phyloP scores from a whole-genome alignment of 1,140 invertebrate species.

The Proctacanthus coquilletti region DNA sequence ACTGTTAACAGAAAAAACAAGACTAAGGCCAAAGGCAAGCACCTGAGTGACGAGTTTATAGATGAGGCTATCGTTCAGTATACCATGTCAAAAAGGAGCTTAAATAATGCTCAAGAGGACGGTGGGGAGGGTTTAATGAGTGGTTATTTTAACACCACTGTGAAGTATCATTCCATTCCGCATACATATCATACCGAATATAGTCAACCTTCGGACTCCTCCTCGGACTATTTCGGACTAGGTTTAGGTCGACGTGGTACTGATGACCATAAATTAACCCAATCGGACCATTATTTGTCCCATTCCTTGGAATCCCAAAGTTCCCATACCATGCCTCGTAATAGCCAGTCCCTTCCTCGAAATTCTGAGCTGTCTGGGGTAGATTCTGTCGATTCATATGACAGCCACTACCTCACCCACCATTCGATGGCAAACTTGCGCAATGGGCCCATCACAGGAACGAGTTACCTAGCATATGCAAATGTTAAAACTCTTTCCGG shows the following conservation, averaged over 20 bases:
- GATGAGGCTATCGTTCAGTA: slow-evolving; percentile 26
- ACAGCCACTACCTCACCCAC: slow-evolving; percentile 28
- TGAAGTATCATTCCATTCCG: too few species aligned
- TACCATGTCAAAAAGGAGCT: slow-evolving; percentile 21
- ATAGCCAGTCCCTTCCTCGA: slow-evolving; percentile 25
- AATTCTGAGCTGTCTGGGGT: slow-evolving; percentile 26
- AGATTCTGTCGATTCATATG: slow-evolving; percentile 28
- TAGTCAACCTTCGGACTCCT: slow-evolving; percentile 23
- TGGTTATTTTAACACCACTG: too few species aligned
- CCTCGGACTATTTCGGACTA: slow-evolving; percentile 27
- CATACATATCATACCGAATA: slow-evolving; percentile 22
- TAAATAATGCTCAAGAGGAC: too few species aligned
- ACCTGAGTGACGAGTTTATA: slow-evolving; percentile 28
- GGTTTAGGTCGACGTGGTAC: slow-evolving; percentile 17
- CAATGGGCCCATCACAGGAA: slow-evolving; percentile 6
- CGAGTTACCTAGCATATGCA: slow-evolving; percentile 4
- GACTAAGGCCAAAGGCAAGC: slow-evolving; percentile 25
- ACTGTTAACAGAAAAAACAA: slow-evolving; percentile 29
- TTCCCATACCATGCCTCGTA: slow-evolving; percentile 2
- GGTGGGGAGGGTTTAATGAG: too few species aligned
- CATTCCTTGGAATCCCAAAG: not conserved
- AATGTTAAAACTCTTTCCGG: slow-evolving; percentile 3
- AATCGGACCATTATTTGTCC: slow-evolving; percentile 1
- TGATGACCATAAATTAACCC: not conserved
- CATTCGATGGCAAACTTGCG: slow-evolving; percentile 20